phyloP scores from a whole-genome alignment of 2,888 invertebrate species.

The Phorcus lineatus region DNA sequence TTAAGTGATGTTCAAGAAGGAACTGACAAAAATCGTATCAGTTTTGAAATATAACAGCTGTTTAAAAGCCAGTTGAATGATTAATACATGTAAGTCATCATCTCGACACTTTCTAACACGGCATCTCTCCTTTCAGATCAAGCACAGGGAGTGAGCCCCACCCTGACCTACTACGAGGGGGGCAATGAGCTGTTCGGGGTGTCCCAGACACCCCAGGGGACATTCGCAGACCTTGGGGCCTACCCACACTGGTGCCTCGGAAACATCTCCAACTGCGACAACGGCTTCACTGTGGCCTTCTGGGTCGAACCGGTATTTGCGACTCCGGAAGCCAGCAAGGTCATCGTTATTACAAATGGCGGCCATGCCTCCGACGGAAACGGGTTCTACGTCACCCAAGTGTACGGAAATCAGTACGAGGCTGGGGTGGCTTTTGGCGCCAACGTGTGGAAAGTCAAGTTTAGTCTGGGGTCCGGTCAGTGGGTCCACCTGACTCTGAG shows the following conservation, averaged over 20 bases:
- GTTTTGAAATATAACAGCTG: too few species aligned
- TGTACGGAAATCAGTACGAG: slow-evolving; percentile 66
- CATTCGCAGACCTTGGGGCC: slow-evolving; percentile 57
- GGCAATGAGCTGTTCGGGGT: slow-evolving; percentile 32
- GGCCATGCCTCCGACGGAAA: slow-evolving; percentile 65
- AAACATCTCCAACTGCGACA: slow-evolving; percentile 60
- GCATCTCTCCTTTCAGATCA: too few species aligned
- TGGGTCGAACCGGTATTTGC: slow-evolving; percentile 53
- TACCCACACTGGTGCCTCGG: slow-evolving; percentile 71
- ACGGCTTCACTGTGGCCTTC: slow-evolving; percentile 63
- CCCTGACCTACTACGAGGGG: slow-evolving; percentile 51
- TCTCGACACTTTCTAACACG: too few species aligned
- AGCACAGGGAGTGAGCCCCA: background rate
- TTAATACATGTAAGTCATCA: too few species aligned
- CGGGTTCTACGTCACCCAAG: slow-evolving; percentile 65
- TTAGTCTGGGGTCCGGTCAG: slow-evolving; percentile 47
- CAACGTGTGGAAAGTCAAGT: slow-evolving; percentile 53
- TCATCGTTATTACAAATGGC: slow-evolving; percentile 62
- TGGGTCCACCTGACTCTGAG: slow-evolving; percentile 55
- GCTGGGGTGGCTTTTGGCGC: slow-evolving; percentile 58
- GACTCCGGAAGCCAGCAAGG: slow-evolving; percentile 42
- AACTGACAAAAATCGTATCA: too few species aligned
- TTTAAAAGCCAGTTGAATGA: too few species aligned
- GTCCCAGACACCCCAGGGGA: slow-evolving; percentile 44
- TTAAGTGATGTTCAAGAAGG: too few species aligned